A percentile compares a stretch with the other conserved stretches of the same genome.
These are phyloP conservation scores for Ditula angustiorana DNA, from an alignment of 2,888 invertebrate species.

Conservation along the genomic window DNA sequence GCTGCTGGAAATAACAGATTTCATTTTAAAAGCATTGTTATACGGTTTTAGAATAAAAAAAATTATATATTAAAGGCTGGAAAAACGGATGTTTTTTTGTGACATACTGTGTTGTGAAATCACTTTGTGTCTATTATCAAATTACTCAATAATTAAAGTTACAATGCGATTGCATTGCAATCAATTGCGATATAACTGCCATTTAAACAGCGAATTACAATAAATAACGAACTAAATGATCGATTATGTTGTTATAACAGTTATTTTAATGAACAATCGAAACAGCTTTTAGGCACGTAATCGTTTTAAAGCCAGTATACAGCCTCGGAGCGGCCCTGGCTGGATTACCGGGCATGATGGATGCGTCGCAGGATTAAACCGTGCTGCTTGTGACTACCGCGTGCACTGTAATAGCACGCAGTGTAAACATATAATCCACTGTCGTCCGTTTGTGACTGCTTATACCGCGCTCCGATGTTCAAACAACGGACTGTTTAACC, in stretches of 20 bases:
- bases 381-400: slow-evolving; percentile 54
- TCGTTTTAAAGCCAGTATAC: slow-evolving; percentile 67
- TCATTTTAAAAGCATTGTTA: too few relatives aligned
- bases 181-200: neutral
- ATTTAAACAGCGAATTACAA: neutral
- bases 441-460: neutral
- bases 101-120: too few relatives aligned
- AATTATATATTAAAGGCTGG: too few relatives aligned
- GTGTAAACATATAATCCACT: slow-evolving; percentile 9
- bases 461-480: neutral
- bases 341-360: slow-evolving; percentile 69
- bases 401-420: slow-evolving; percentile 32
- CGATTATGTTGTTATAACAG: neutral
- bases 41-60: too few relatives aligned
- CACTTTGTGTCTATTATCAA: too few relatives aligned
- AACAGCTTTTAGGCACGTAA: slow-evolving; percentile 66
- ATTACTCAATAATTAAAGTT: too few relatives aligned
- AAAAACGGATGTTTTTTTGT: too few relatives aligned
- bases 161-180: too few relatives aligned
- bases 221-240: neutral
- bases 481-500: too few relatives aligned
- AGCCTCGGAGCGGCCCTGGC: slow-evolving; percentile 66
- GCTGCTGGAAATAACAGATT: too few relatives aligned
- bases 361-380: slow-evolving; percentile 70
- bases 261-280: slow-evolving; percentile 57